Evolutionary conservation across 2,113 vertebrate species (phyloP).

Genomic region (Pipra filicauda): DNA sequence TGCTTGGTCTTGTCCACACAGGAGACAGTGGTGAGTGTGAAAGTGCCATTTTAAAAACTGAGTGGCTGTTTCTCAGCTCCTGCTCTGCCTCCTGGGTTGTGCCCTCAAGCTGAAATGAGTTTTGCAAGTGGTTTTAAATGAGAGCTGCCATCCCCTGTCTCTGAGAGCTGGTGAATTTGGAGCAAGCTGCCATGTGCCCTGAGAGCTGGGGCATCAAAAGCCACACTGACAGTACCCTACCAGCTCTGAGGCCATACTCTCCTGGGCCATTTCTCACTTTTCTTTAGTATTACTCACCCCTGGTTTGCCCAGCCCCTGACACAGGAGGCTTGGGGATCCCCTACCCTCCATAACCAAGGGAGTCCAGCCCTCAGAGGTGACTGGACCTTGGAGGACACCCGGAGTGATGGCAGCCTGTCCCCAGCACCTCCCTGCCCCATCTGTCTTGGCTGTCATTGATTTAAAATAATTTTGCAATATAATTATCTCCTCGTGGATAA

Average conservation of each 20-base stretch:
- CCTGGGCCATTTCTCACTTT: neutral
- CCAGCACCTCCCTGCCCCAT: neutral
- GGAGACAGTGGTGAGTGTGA: neutral
- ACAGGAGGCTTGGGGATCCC: neutral
- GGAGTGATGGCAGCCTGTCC: neutral
- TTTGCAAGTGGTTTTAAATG: neutral
- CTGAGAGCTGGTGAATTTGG: neutral
- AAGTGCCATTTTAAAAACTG: neutral
- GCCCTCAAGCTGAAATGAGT: neutral
- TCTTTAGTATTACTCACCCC: neutral
- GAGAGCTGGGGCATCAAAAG: neutral
- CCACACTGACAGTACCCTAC: neutral
- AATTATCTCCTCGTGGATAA: neutral
- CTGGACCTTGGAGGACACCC: rapidly evolving
- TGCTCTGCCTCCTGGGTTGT: neutral
- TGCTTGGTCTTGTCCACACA: neutral
- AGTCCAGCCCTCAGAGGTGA: neutral
- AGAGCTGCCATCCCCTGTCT: neutral
- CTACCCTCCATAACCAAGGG: neutral
- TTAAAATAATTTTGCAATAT: slow-evolving; percentile 37
- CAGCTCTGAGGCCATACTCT: neutral
- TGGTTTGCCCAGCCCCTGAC: neutral
- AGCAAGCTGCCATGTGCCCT: neutral
- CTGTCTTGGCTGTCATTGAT: neutral
- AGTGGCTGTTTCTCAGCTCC: neutral